These are phyloP conservation scores for Dipodomys spectabilis DNA, from an alignment of 2,113 vertebrate genomes.

Conservation along the genomic window DNA sequence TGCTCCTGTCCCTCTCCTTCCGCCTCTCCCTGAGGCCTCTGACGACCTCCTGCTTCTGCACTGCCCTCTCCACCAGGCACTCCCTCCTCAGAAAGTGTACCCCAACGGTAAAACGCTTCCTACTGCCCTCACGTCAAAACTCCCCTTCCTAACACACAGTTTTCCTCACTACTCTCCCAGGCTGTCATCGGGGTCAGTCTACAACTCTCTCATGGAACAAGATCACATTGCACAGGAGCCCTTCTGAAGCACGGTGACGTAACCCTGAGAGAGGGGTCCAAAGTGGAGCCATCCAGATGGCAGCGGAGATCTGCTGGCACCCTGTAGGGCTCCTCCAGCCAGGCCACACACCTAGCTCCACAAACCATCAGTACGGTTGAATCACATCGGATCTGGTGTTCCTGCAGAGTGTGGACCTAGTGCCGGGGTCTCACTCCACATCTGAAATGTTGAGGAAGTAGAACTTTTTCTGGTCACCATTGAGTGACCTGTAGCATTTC, in stretches of 20 bases:
- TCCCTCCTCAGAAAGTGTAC: neutral
- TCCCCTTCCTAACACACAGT: neutral
- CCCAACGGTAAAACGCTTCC: neutral
- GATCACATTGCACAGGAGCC: neutral
- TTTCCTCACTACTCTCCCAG: neutral
- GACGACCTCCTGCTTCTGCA: neutral
- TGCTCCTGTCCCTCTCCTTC: neutral
- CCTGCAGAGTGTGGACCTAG: slow-evolving; percentile 20
- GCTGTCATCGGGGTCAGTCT: neutral
- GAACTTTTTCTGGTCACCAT: slow-evolving; percentile 49
- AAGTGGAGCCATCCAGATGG: neutral
- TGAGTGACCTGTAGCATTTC: slow-evolving; percentile 40
- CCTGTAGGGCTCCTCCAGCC: neutral
- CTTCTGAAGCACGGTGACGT: slow-evolving; percentile 11
- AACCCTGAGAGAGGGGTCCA: slow-evolving; percentile 14
- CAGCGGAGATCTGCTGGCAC: neutral
- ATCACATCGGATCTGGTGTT: slow-evolving; percentile 49
- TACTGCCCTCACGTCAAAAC: neutral
- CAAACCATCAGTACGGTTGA: slow-evolving; percentile 5
- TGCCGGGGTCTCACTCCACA: neutral
- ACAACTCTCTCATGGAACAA: neutral
- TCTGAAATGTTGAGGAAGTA: slow-evolving; percentile 41
- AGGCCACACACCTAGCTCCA: neutral
- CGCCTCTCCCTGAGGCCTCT: neutral
- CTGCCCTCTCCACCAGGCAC: neutral